Evolutionary conservation across 2,113 vertebrate species (phyloP).

Genomic region (Dolichotis patagonum): DNA sequence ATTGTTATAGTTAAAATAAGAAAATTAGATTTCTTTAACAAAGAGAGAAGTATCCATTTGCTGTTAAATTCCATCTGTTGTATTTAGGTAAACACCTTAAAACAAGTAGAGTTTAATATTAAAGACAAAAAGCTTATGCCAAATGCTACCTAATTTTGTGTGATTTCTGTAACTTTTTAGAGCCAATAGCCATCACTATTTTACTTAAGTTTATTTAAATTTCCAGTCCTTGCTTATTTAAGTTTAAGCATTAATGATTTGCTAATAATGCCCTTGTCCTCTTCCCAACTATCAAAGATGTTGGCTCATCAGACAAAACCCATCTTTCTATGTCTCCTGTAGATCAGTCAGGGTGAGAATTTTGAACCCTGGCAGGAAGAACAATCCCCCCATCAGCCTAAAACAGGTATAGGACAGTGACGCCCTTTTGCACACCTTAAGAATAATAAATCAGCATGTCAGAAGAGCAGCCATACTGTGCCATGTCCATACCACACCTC

Average conservation of each 20-base stretch:
- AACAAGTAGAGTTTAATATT: neutral
- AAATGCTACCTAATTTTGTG: too few species aligned
- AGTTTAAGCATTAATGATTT: neutral
- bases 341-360: neutral
- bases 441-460: neutral
- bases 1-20: neutral
- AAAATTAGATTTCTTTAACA: neutral
- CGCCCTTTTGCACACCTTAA: neutral
- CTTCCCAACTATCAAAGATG: neutral
- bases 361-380: neutral
- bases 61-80: neutral
- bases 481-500: neutral
- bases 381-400: neutral
- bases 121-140: neutral
- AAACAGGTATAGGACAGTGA: neutral
- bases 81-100: neutral
- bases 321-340: neutral
- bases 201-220: too few species aligned
- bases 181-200: too few species aligned
- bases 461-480: neutral
- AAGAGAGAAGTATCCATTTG: neutral
- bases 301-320: neutral
- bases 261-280: neutral
- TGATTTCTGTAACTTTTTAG: too few species aligned
- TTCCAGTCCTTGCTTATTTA: neutral